Evolutionary conservation across 2,888 invertebrate species (phyloP), one percentile per base, ranked within the genome.

Genomic region (Anthrax anthrax): DNA sequence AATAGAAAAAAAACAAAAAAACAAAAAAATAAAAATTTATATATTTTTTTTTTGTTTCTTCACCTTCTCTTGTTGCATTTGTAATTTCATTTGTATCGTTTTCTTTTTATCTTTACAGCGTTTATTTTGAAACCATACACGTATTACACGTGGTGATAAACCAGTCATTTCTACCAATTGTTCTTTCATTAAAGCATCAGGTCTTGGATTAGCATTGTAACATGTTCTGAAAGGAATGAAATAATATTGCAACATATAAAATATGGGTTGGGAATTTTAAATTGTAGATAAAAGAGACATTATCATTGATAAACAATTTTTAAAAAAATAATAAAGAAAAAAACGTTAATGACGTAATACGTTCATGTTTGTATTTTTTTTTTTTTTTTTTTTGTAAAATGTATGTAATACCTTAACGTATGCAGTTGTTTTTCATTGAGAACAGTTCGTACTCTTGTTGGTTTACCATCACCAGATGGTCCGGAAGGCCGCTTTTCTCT

Each of bases 71-170:
- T 95, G 94, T 62, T 94, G 90, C 81, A 95, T 92, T 69, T 95
- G 91, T 72, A 96, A 87, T 69, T 96, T 95, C 78, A 96, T 84
- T 60, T 94, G 84, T 43, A 96, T 85, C 46, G 92, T 94, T 67
- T 91, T 86, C 75, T 95, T 95, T 74, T 95, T 95, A 72, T 95
- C 94, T 70, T 95, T 95, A 74, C 94, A 95, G 53, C 95, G 76
- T 67, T 95, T 96, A 71, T 96, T 96, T 71, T 96, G 96, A 76
- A 97, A 98, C 98, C 98, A 98, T 49, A 98, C 98, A 62, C 98
- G 78, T 65, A 98, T 98, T 57, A 98, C 98, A 16, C 98, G 75
- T 18, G 97, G 96, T 60, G 91, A 94, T 44, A 98, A 79, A 0
- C 91, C 84, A 16, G 98, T 98, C 96, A 97, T 95, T 72, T 98